Conservation (phyloP, 2,888 invertebrate species). For the Laothoe populi region DNA sequence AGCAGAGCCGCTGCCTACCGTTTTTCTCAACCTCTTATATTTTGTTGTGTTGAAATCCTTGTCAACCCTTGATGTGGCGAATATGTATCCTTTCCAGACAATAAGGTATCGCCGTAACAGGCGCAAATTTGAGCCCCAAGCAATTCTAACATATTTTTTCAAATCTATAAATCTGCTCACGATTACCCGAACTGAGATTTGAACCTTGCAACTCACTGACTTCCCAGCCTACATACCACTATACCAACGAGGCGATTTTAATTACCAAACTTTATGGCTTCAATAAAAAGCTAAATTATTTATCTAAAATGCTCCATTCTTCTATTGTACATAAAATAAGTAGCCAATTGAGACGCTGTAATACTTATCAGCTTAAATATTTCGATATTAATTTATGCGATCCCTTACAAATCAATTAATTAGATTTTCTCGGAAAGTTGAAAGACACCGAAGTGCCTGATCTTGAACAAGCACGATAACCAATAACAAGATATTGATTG, state of each 20-base stretch:
- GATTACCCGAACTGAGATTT: too few species aligned
- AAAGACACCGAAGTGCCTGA: neutral
- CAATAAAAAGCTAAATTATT: neutral
- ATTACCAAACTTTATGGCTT: neutral
- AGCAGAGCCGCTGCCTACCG: too few species aligned
- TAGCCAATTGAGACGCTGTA: neutral
- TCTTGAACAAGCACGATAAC: neutral
- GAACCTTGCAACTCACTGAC: too few species aligned
- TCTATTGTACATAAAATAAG: neutral
- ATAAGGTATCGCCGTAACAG: too few species aligned
- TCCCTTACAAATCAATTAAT: neutral
- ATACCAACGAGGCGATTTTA: neutral
- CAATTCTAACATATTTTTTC: too few species aligned
- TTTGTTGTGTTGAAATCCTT: too few species aligned
- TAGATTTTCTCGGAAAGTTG: neutral
- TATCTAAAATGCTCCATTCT: neutral
- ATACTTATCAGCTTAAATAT: neutral
- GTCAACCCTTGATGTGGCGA: too few species aligned
- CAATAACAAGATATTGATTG: neutral
- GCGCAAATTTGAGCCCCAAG: too few species aligned
- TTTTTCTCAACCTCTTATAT: too few species aligned
- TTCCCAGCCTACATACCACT: too few species aligned
- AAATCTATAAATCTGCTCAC: too few species aligned
- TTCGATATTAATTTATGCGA: neutral
- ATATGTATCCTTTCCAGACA: too few species aligned